phyloP scores from a whole-genome alignment of 2,113 vertebrate genomes.

The Cichladusa arquata region DNA sequence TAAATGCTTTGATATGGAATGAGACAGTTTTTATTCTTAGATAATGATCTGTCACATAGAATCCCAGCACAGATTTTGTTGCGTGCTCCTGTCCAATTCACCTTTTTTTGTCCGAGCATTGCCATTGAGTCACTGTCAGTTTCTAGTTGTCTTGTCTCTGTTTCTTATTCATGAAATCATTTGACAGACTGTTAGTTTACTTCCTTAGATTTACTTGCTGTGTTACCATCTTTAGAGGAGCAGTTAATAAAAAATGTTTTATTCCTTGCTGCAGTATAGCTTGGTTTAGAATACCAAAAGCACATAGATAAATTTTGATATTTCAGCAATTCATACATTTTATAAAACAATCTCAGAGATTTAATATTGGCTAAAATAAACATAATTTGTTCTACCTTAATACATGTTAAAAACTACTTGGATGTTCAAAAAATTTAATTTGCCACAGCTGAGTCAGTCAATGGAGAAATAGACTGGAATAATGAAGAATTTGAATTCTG shows the following conservation, averaged over 20 bases:
- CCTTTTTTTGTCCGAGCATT: fast-evolving
- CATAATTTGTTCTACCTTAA: background rate
- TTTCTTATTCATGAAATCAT: background rate
- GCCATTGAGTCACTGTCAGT: background rate
- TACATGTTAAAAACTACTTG: background rate
- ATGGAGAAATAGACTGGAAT: background rate
- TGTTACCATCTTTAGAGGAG: background rate
- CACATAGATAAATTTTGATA: background rate
- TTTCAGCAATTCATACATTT: background rate
- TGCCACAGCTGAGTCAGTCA: background rate
- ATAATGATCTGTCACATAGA: background rate
- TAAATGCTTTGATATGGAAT: background rate
- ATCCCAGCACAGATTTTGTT: background rate
- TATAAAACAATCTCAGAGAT: background rate
- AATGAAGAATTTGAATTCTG: background rate
- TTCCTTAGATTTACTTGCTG: background rate
- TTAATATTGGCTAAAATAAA: background rate
- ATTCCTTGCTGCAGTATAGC: background rate
- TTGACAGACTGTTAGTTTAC: background rate
- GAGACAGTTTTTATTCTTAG: background rate
- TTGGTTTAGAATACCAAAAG: background rate
- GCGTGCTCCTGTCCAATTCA: background rate
- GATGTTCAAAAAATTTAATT: background rate
- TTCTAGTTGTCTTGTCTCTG: background rate
- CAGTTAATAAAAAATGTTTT: background rate